Evolutionary conservation across 2,113 vertebrate species (phyloP).

Genomic region (Boulengeromyrus knoepffleri): DNA sequence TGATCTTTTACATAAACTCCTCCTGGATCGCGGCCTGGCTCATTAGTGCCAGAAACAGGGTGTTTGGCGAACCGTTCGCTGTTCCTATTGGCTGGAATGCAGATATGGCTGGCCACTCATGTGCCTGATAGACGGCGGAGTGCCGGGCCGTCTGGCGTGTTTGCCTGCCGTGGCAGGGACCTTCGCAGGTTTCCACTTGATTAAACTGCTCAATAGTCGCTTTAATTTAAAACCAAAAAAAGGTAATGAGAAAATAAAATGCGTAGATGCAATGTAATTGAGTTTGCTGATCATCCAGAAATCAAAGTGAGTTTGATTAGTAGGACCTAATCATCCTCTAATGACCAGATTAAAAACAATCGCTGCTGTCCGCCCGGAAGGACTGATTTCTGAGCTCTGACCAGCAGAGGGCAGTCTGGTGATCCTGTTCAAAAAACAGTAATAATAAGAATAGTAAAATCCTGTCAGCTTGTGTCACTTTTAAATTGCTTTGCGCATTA

Average conservation of each 20-base stretch:
- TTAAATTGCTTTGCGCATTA: background rate
- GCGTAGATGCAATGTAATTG: constrained; percentile 63
- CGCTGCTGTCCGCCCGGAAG: constrained; percentile 23
- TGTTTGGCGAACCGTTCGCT: constrained; percentile 30
- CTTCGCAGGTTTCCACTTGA: constrained; percentile 66
- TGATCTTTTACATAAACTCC: constrained; percentile 14
- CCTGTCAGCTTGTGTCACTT: background rate
- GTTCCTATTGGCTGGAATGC: constrained; percentile 47
- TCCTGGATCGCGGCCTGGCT: constrained; percentile 36
- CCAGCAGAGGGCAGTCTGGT: constrained; percentile 33
- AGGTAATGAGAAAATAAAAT: constrained; percentile 65
- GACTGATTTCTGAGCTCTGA: constrained; percentile 18
- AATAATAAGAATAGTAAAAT: background rate
- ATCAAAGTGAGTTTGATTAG: constrained; percentile 58
- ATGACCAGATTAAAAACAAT: constrained; percentile 54
- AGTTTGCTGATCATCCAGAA: constrained; percentile 61
- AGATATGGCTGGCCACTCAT: constrained; percentile 51
- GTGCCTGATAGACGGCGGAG: constrained; percentile 57
- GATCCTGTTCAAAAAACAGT: constrained; percentile 29
- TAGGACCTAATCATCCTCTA: constrained; percentile 58
- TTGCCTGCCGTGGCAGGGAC: constrained; percentile 55
- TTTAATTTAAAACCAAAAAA: constrained; percentile 60
- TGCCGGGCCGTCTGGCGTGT: constrained; percentile 51
- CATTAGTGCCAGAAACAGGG: constrained; percentile 47
- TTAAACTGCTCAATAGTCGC: constrained; percentile 53